These are phyloP conservation scores for Lomographa bimaculata DNA, from an alignment of 2,888 invertebrate genomes.

Conservation along the genomic window DNA sequence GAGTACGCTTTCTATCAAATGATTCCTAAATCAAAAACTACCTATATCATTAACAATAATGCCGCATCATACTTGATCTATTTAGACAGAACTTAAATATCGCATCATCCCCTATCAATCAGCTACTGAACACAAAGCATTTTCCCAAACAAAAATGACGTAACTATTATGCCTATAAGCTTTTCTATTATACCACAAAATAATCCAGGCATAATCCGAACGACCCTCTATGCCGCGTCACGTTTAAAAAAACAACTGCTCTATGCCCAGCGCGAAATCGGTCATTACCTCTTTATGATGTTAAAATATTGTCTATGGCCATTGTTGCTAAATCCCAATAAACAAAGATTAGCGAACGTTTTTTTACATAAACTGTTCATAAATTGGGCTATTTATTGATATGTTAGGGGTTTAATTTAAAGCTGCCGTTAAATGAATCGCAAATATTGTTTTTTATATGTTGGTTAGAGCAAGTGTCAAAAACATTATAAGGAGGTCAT, in stretches of 20 bases:
- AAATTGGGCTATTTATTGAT: slow-evolving; percentile 53
- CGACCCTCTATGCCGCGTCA: slow-evolving; percentile 54
- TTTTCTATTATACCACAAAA: slow-evolving; percentile 29
- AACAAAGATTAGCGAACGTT: slow-evolving; percentile 64
- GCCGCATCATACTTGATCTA: slow-evolving; percentile 15
- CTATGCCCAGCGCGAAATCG: slow-evolving; percentile 33
- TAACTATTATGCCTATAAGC: slow-evolving; percentile 8
- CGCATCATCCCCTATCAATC: slow-evolving; percentile 21
- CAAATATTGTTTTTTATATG: slow-evolving; percentile 40
- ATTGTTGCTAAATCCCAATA: slow-evolving; percentile 43
- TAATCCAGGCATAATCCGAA: slow-evolving; percentile 42
- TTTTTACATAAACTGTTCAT: slow-evolving; percentile 29
- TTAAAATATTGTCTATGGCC: slow-evolving; percentile 39
- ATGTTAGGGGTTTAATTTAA: slow-evolving; percentile 49
- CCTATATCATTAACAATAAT: slow-evolving; percentile 4
- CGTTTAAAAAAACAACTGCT: slow-evolving; percentile 43
- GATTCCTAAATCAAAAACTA: too few species aligned
- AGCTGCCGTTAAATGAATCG: slow-evolving; percentile 45
- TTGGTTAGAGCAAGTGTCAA: too few species aligned
- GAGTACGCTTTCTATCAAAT: too few species aligned
- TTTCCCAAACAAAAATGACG: slow-evolving; percentile 16
- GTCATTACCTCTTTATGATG: slow-evolving; percentile 54
- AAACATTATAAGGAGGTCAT: too few species aligned
- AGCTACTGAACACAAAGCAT: slow-evolving; percentile 11
- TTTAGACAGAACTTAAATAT: slow-evolving; percentile 16